These are phyloP conservation scores for Acrocyrtus sp. DNA, from an alignment of 2,888 invertebrate genomes.

Conservation along the genomic window DNA sequence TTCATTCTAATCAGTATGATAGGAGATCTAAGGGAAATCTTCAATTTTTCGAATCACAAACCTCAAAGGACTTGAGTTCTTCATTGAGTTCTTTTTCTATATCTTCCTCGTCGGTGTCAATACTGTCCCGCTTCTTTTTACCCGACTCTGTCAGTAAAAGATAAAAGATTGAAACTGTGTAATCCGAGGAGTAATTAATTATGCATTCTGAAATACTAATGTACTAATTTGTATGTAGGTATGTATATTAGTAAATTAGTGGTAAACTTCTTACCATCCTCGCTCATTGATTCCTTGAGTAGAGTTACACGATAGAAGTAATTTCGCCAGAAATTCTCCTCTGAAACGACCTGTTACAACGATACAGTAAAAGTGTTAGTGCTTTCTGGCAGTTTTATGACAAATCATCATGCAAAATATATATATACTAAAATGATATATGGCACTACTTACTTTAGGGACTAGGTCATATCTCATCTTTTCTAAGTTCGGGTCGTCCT, in stretches of 20 bases:
- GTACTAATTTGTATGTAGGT: not conserved
- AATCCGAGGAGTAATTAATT: not conserved
- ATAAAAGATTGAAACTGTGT: not conserved
- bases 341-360: slow-evolving; percentile 73
- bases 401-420: too few species aligned
- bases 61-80: slow-evolving; percentile 94
- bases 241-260: too few species aligned
- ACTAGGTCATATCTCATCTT: slow-evolving; percentile 99
- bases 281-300: slow-evolving; percentile 88
- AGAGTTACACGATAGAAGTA: slow-evolving; percentile 99
- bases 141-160: slow-evolving; percentile 56
- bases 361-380: too few species aligned
- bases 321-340: slow-evolving; percentile 99
- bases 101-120: slow-evolving; percentile 57
- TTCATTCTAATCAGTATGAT: slow-evolving; percentile 48
- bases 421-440: too few species aligned
- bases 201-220: not conserved
- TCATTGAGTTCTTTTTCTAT: slow-evolving; percentile 93
- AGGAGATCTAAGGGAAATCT: slow-evolving; percentile 41
- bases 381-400: too few species aligned
- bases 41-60: slow-evolving; percentile 70
- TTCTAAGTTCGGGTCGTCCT: slow-evolving; percentile 94
- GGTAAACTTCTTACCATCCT: slow-evolving; percentile 49
- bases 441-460: slow-evolving; percentile 91
- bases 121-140: slow-evolving; percentile 58